These are phyloP conservation scores for Henicopernis longicauda DNA, from an alignment of 2,113 vertebrate genomes.

Conservation along the genomic window DNA sequence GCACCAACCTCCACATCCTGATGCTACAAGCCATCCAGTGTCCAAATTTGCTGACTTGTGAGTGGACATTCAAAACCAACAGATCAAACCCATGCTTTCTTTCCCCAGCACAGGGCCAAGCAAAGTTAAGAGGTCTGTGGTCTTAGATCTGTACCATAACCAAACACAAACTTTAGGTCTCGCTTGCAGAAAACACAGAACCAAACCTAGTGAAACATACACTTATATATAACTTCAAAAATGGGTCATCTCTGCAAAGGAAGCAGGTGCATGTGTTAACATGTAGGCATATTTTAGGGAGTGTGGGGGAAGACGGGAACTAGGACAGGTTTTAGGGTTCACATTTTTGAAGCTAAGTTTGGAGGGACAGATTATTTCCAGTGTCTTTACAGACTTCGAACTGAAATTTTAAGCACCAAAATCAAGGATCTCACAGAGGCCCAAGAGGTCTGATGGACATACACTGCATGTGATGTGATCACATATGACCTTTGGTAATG, in stretches of 20 bases:
- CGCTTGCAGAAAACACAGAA: background rate
- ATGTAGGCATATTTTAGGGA: background rate
- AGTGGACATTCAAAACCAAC: background rate
- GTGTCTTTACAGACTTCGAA: background rate
- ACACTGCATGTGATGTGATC: background rate
- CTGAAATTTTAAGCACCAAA: background rate
- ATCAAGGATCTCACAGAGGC: background rate
- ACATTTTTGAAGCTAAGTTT: background rate
- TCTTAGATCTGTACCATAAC: background rate
- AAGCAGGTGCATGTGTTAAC: conserved; percentile 9
- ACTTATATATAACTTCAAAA: background rate
- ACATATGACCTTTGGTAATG: background rate
- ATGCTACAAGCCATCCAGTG: background rate
- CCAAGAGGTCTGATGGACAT: background rate
- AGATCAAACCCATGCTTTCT: background rate
- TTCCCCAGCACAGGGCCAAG: background rate
- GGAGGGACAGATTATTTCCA: background rate
- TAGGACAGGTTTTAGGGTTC: background rate
- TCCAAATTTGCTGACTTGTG: background rate
- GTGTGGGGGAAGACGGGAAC: background rate
- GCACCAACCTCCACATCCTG: background rate
- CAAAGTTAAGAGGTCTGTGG: background rate
- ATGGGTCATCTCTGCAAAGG: background rate
- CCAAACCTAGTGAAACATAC: background rate
- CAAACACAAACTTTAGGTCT: background rate